A percentile compares a stretch with the other conserved stretches of the same genome.
Evolutionary conservation across 2,113 vertebrate genomes (phyloP).

Genomic region (Embiotoca jacksoni): DNA sequence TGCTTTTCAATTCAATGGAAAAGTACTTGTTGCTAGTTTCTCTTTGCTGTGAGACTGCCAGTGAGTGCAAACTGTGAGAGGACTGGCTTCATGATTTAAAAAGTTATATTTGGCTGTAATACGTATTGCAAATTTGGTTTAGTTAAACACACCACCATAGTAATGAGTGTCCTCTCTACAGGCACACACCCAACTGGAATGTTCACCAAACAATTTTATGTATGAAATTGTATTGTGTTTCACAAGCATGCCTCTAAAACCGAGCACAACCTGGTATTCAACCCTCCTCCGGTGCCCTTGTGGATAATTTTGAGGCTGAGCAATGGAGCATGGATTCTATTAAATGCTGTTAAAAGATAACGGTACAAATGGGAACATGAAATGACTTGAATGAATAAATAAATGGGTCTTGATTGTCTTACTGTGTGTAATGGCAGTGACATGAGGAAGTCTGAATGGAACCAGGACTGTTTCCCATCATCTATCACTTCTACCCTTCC

Average conservation of each 20-base stretch:
- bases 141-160: not conserved
- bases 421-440: not conserved
- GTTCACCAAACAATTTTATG: constrained; percentile 2
- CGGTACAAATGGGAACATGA: constrained; percentile 32
- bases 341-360: constrained; percentile 53
- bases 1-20: constrained; percentile 17
- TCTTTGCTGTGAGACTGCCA: not conserved
- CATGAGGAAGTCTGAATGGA: constrained; percentile 37
- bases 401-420: constrained; percentile 12
- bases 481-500: constrained; percentile 39
- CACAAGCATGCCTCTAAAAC: constrained; percentile 23
- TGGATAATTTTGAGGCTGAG: constrained; percentile 32
- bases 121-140: not conserved
- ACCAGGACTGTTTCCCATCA: constrained; percentile 54
- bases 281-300: constrained; percentile 9
- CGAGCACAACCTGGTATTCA: constrained; percentile 27
- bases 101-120: not conserved
- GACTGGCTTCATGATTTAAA: not conserved
- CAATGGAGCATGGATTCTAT: constrained; percentile 43
- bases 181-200: not conserved
- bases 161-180: not conserved
- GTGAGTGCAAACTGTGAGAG: not conserved
- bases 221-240: constrained; percentile 21
- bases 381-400: constrained; percentile 44
- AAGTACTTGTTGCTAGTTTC: constrained; percentile 1